Evolutionary conservation across 2,888 invertebrate genomes (phyloP), one percentile per base, ranked within the genome.

Genomic region (Lasiommata megera): DNA sequence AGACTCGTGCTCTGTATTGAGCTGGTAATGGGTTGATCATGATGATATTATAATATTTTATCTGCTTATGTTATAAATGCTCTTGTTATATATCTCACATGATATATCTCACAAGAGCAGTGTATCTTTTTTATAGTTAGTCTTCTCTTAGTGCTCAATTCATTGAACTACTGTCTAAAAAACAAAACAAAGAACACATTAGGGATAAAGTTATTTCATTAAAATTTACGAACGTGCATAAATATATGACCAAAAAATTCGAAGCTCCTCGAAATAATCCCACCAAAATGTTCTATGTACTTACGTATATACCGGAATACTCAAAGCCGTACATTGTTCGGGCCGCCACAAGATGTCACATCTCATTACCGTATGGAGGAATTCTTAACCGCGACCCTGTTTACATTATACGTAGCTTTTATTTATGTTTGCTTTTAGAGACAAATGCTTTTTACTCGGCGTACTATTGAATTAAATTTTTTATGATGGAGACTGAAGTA

Each of bases 331-430:
- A 59, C 54, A 59, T 58, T 61, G 63, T 59, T 63, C 53, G 55
- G 38, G 54, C 51, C 36, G 48, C 60, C 64, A 37, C 69, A 76
- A 70, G 54, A 61, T 47, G 63, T 68, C 68, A 70, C 64, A 67
- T 72, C 74, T 80, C 77, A 78, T 79, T 80, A 79, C 67, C 65
- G 70, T 73, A 71, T 53, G 43, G 29, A 37, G 37, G 48, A 29
- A 48, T 48, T 54, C 52, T 40, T 41, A 40, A 52, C 52, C 31
- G 11, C 52, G 18, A 52, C 28, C 52, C 41, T 41, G 41, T 52
- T 52, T 52, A 52, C 31, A 52, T 17, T 41, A 31, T 31, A 38
- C 31, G 12, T 17, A 12, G 34, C 37, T 7, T 50, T 28, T 37
- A 37, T 50, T 50, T 50, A 46, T 16, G 23, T 50, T 37, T 28